Conservation (phyloP, 1,140 invertebrate genomes). For the Lordiphosa clarofinis region DNA sequence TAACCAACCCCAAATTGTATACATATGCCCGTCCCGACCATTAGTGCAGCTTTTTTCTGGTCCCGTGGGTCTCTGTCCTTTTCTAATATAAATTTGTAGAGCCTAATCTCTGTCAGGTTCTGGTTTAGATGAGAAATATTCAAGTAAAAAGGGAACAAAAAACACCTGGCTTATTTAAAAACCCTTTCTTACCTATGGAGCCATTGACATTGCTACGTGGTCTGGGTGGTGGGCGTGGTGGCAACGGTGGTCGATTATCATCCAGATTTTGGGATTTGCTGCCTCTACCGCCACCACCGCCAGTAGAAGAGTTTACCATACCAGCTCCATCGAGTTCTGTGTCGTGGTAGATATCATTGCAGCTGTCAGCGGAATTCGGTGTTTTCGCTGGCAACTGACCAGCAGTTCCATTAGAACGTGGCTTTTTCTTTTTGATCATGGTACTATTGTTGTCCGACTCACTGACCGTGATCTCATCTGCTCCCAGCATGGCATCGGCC, state of each 20-base stretch:
- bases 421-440: conserved; percentile 70
- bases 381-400: conserved; percentile 44
- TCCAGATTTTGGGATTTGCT: conserved; percentile 49
- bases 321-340: conserved; percentile 60
- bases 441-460: conserved; percentile 78
- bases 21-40: too few species aligned
- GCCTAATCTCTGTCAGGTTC: too few species aligned
- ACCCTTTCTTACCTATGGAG: conserved; percentile 56
- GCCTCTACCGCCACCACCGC: conserved; percentile 23
- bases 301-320: conserved; percentile 27
- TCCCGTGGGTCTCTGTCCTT: too few species aligned
- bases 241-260: conserved; percentile 72
- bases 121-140: too few species aligned
- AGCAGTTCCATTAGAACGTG: conserved; percentile 27
- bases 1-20: too few species aligned
- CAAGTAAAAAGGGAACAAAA: too few species aligned
- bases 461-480: conserved; percentile 75
- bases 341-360: conserved; percentile 66
- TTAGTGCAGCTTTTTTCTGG: too few species aligned
- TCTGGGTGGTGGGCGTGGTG: conserved; percentile 72
- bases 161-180: too few species aligned
- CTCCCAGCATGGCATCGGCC: conserved; percentile 69
- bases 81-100: too few species aligned
- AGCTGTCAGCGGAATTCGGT: conserved; percentile 37
- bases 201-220: conserved; percentile 52